Evolutionary conservation across 2,888 invertebrate genomes (phyloP), one percentile per base, ranked within the genome.

Genomic region (Brenthis ino): DNA sequence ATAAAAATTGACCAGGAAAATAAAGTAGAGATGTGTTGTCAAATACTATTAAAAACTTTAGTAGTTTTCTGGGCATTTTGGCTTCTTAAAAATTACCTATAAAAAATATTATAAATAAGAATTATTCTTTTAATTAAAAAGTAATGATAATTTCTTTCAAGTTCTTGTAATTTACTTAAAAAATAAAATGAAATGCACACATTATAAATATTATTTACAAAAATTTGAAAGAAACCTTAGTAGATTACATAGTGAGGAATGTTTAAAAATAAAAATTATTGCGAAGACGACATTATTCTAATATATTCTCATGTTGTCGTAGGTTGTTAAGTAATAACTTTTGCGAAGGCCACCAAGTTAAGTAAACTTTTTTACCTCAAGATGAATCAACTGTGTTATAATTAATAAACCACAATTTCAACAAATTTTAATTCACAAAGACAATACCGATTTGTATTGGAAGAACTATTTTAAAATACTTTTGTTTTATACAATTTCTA

Each of bases 1-100:
- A 97, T 75, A 98, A 93, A 88, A 98, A 98, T 88, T 98, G 98
- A 6, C 98, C 98, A 71, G 98, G 98, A 85, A 98, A 98, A 88
- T 98, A 98, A 70, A 98, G 89, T 74, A 98, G 91, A 79, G 97
- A 98, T 58, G 98, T 97, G 85, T 98, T 98, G 91, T 98, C 98
- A 90, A 98, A 98, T 74, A 98, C 95, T 80, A 98, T 98, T 72
- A 98, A 94, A 90, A 98, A 98, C 92, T 98, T 98, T 75, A 97
- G 94, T 78, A 98, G 93, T 92, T 98, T 98, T 80, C 97, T 94
- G 77, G 97, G 96, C 97, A 97, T 97, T 81, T 82, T 91, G 70
- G 67, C 70, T 72, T 33, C 28, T 47, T 47, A 28, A 50, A 33
- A 50, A n/a, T 28, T 16, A 60, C 2, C 60, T 60, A 11, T 43